A percentile compares a stretch with the other conserved stretches of the same genome.
Conservation (phyloP, 37 sponge, comb jelly and placozoan species). For the Tethya wilhelma region DNA sequence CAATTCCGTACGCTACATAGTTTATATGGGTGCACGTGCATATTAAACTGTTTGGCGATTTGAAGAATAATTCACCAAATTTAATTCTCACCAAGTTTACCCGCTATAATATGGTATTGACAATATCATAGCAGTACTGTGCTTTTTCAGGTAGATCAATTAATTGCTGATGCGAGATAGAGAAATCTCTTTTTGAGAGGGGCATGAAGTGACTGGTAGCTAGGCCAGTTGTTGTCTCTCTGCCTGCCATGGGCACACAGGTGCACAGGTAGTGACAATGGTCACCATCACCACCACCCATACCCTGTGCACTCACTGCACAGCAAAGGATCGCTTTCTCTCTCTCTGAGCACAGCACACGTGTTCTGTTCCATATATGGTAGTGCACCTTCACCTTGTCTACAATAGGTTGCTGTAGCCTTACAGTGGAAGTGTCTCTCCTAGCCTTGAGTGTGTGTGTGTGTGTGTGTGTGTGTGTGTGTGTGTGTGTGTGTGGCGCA, state of each 20-base stretch:
- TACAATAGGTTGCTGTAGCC: neutral
- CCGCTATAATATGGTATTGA: too few relatives aligned
- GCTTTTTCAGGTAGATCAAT: neutral
- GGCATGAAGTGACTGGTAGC: neutral
- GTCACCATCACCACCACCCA: constrained; percentile 46
- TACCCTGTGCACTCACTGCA: constrained; percentile 66
- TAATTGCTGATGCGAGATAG: neutral
- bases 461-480: constrained; percentile 41
- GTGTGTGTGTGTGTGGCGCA: constrained; percentile 40
- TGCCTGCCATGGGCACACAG: constrained; percentile 79
- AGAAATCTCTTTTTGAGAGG: neutral
- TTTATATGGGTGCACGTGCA: too few relatives aligned
- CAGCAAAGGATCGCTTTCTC: neutral
- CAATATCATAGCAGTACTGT: too few relatives aligned
- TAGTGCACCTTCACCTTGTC: neutral
- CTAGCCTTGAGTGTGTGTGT: too few relatives aligned
- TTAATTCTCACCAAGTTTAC: too few relatives aligned
- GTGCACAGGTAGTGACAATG: constrained; percentile 76
- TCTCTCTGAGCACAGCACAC: neutral
- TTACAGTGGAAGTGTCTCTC: neutral
- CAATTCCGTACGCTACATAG: too few relatives aligned
- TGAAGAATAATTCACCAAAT: too few relatives aligned
- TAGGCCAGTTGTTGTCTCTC: neutral
- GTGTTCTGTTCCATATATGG: neutral
- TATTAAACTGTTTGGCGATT: too few relatives aligned